phyloP scores from a whole-genome alignment of 2,797 vertebrate genomes.

The Argyrosomus regius region DNA sequence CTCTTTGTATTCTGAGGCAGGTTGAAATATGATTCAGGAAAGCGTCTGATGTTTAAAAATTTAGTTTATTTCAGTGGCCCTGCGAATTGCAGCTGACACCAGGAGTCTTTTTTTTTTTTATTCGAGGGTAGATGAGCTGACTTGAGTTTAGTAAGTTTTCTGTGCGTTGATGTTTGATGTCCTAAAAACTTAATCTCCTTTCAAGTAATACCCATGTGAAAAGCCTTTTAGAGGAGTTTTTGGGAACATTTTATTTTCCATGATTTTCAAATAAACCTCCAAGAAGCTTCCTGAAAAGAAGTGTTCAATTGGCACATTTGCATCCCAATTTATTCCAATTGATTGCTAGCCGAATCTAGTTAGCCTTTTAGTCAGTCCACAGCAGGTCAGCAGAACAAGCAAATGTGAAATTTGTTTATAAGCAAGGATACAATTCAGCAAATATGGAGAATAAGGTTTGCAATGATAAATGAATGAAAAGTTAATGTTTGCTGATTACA shows the following conservation, averaged over 20 bases:
- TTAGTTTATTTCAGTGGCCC: slow-evolving; percentile 8
- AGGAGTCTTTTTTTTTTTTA: slow-evolving; percentile 12
- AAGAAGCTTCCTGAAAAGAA: neutral
- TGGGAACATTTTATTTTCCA: slow-evolving; percentile 12
- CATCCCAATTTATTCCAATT: slow-evolving; percentile 2
- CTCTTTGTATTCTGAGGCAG: slow-evolving; percentile 40
- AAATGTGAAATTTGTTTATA: neutral
- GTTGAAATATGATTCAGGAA: slow-evolving; percentile 39
- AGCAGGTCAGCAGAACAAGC: neutral
- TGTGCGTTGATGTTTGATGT: slow-evolving; percentile 1
- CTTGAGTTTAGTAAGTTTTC: neutral
- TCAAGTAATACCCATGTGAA: neutral
- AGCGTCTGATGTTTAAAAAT: slow-evolving; percentile 20
- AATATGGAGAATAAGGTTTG: neutral
- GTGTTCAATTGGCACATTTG: slow-evolving; percentile 7
- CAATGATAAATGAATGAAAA: neutral
- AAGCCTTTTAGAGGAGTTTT: neutral
- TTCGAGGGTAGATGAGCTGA: slow-evolving; percentile 10
- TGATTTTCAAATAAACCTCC: slow-evolving; percentile 8
- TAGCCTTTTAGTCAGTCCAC: neutral
- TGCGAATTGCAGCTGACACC: slow-evolving; percentile 22
- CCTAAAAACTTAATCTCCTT: slow-evolving; percentile 6
- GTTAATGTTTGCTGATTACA: neutral
- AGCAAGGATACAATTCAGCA: neutral
- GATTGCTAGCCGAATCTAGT: neutral